These are phyloP conservation scores for Rhyacophila brunnea DNA, from an alignment of 1,140 invertebrate species.

Conservation along the genomic window DNA sequence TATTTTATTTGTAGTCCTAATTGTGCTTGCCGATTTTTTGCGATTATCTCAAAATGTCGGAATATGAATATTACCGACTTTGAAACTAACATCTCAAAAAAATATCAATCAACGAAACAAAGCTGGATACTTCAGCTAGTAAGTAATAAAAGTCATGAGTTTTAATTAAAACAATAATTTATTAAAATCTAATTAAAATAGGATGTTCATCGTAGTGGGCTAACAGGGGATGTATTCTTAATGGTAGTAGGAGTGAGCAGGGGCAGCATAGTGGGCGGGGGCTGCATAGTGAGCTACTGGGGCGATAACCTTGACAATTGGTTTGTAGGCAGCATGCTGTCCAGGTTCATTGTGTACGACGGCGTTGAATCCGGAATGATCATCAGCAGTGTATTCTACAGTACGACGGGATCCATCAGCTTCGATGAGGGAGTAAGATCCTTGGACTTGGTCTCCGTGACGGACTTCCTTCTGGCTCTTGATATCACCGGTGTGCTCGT, in stretches of 20 bases:
- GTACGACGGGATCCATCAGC: constrained; percentile 68
- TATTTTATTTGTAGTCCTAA: too few relatives aligned
- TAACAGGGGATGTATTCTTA: too few relatives aligned
- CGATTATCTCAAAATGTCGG: too few relatives aligned
- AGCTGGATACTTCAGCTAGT: too few relatives aligned
- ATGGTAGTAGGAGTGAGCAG: constrained; percentile 19
- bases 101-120: too few relatives aligned
- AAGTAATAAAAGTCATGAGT: too few relatives aligned
- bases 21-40: too few relatives aligned
- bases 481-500: constrained; percentile 58
- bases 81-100: too few relatives aligned
- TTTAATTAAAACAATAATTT: too few relatives aligned
- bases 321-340: constrained; percentile 42
- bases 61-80: too few relatives aligned
- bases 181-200: too few relatives aligned
- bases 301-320: constrained; percentile 40
- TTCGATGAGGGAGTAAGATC: constrained; percentile 59
- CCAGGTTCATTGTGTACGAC: constrained; percentile 58
- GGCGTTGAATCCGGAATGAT: constrained; percentile 69
- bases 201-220: too few relatives aligned
- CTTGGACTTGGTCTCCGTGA: constrained; percentile 60
- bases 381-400: constrained; percentile 71
- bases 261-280: constrained; percentile 9
- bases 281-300: constrained; percentile 23
- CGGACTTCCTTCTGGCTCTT: constrained; percentile 61